phyloP scores from a whole-genome alignment of 2,888 invertebrate genomes.

The Hymenopus coronatus region DNA sequence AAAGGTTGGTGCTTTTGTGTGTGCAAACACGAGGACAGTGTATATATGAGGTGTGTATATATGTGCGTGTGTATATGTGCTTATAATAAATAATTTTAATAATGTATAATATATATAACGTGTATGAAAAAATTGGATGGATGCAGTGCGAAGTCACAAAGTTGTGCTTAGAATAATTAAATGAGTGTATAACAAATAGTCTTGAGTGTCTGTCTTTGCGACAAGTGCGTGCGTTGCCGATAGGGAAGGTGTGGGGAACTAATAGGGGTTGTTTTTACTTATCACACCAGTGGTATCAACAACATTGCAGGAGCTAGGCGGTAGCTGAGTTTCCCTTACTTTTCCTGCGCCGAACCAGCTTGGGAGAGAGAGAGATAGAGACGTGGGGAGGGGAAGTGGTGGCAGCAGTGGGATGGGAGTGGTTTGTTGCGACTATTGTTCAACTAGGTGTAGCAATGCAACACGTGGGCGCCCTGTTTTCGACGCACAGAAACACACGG shows the following conservation, averaged over 20 bases:
- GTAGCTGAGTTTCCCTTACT: background rate
- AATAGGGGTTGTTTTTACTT: background rate
- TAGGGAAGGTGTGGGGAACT: background rate
- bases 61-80: background rate
- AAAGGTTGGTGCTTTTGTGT: background rate
- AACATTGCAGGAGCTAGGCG: background rate
- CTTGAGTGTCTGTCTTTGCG: background rate
- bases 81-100: background rate
- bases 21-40: background rate
- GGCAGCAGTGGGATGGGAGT: background rate
- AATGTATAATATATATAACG: background rate
- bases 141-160: background rate
- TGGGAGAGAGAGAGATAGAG: background rate
- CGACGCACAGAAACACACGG: background rate
- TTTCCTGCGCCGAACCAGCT: background rate
- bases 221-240: background rate
- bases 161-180: background rate
- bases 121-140: conserved; percentile 17
- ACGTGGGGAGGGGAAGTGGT: background rate
- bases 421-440: background rate
- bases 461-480: background rate
- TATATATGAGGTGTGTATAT: background rate
- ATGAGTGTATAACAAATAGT: background rate
- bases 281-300: background rate
- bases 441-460: background rate